Conservation (phyloP, 2,113 vertebrate species). For the Lepus timidus region DNA sequence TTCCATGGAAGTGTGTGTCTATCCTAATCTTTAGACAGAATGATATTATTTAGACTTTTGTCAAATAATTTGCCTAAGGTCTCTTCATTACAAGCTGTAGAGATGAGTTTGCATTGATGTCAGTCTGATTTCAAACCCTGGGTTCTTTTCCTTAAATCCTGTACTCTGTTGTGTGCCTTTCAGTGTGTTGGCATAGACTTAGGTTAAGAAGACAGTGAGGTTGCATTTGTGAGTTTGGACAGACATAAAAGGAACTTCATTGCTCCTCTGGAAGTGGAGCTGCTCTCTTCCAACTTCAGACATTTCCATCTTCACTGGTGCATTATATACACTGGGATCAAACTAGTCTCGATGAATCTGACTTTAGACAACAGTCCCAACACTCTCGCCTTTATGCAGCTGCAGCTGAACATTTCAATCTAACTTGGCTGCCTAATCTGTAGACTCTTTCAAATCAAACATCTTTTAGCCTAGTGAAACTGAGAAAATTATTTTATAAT, state of each 20-base stretch:
- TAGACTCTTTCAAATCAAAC: constrained; percentile 65
- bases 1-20: neutral
- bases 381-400: constrained; percentile 45
- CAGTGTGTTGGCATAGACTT: neutral
- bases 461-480: constrained; percentile 70
- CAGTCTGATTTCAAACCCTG: neutral
- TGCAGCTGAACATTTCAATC: constrained; percentile 54
- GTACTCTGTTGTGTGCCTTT: neutral
- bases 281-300: neutral
- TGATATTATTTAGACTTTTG: constrained; percentile 41
- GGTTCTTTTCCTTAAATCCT: neutral
- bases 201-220: neutral
- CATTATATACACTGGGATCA: constrained; percentile 31
- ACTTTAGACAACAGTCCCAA: constrained; percentile 51
- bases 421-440: constrained; percentile 59
- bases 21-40: neutral
- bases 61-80: constrained; percentile 22
- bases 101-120: neutral
- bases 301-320: neutral
- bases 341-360: constrained; percentile 19
- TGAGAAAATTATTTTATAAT: constrained; percentile 80
- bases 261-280: neutral
- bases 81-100: neutral
- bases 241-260: neutral
- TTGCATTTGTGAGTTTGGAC: neutral